Conservation (phyloP, 2,797 vertebrate genomes). For the Sylvilagus floridanus region DNA sequence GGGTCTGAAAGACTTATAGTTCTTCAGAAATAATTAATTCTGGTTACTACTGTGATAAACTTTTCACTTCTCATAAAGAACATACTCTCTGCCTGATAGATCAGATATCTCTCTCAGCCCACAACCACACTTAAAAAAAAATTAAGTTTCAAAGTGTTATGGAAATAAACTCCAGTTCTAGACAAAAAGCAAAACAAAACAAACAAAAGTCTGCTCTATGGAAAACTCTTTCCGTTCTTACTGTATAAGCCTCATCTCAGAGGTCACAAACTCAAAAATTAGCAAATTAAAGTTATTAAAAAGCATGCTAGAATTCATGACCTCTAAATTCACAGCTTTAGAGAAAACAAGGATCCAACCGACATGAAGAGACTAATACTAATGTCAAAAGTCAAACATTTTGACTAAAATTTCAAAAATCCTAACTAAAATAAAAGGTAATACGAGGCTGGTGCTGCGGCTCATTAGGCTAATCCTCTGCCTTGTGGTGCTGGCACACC, state of each 20-base stretch:
- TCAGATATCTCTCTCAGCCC: conserved; percentile 38
- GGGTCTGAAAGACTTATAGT: conserved; percentile 47
- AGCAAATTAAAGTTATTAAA: conserved; percentile 54
- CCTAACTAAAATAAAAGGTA: conserved; percentile 45
- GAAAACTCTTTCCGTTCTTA: conserved; percentile 55
- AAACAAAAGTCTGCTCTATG: background rate
- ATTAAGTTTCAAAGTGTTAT: conserved; percentile 50
- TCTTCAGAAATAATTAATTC: conserved; percentile 14
- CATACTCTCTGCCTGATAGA: conserved; percentile 42
- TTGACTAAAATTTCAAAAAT: conserved; percentile 56
- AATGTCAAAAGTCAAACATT: conserved; percentile 31
- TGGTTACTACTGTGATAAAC: background rate
- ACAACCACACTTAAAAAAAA: conserved; percentile 55
- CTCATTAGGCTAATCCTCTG: no score
- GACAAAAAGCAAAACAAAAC: background rate
- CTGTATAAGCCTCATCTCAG: background rate
- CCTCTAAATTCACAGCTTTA: conserved; percentile 42
- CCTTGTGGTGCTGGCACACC: no score
- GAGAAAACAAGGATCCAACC: background rate
- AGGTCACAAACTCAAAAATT: conserved; percentile 49
- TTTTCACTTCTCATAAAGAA: conserved; percentile 51
- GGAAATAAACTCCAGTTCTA: conserved; percentile 29
- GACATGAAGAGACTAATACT: conserved; percentile 29
- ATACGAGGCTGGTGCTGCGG: background rate
- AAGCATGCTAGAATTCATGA: conserved; percentile 17